These are phyloP conservation scores for Entomobrya multifasciata DNA, from an alignment of 2,888 invertebrate species.

Conservation along the genomic window DNA sequence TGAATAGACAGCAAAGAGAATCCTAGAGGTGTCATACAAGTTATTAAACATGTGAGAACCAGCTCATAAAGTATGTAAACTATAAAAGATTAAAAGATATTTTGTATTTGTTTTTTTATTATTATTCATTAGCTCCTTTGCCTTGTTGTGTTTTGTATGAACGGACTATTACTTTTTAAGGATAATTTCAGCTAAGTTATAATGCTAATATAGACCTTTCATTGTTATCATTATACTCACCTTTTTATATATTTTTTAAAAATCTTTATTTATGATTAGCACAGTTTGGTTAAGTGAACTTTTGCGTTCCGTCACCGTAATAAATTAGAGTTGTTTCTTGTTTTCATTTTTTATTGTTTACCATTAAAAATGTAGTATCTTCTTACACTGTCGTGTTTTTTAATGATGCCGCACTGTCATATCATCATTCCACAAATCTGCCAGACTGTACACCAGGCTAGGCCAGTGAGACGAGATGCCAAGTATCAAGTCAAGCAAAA, in stretches of 20 bases:
- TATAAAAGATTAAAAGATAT: conserved; percentile 60
- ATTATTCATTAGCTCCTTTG: conserved; percentile 22
- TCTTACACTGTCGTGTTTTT: conserved; percentile 16
- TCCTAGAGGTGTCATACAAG: conserved; percentile 68
- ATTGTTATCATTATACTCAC: conserved; percentile 44
- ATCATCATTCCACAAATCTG: background rate
- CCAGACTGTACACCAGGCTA: background rate
- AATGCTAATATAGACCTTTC: conserved; percentile 43
- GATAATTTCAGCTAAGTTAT: background rate
- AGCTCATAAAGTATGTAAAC: conserved; percentile 65
- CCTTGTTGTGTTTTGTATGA: conserved; percentile 14
- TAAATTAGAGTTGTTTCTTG: conserved; percentile 46
- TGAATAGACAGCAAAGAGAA: background rate
- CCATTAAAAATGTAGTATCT: conserved; percentile 53
- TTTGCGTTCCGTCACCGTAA: conserved; percentile 26
- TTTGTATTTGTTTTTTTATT: conserved; percentile 63
- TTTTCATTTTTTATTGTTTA: conserved; percentile 43
- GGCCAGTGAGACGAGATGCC: background rate
- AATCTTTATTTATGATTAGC: conserved; percentile 56
- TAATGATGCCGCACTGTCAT: conserved; percentile 43
- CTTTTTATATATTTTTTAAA: conserved; percentile 12
- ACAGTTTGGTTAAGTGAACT: conserved; percentile 51
- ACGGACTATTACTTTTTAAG: background rate
- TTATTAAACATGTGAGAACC: conserved; percentile 71
- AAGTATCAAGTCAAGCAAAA: background rate